Conservation (phyloP, 1,140 invertebrate species). For the Grapholita molesta region DNA sequence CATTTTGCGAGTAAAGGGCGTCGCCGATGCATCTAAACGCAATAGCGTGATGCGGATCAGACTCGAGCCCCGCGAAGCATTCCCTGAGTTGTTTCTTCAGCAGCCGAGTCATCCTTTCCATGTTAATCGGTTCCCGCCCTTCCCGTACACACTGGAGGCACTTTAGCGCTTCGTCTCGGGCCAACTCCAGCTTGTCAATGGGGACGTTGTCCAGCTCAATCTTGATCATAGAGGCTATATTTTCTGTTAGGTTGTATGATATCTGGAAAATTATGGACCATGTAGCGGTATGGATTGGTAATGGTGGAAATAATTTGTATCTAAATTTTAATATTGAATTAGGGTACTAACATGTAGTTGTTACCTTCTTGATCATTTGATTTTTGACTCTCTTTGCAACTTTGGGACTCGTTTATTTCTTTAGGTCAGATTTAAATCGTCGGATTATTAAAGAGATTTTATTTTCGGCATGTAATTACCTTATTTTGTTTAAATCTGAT, state of each 20-base stretch:
- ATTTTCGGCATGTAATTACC: no score
- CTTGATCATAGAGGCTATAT: constrained; percentile 83
- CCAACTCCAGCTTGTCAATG: constrained; percentile 80
- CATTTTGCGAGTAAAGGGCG: constrained; percentile 87
- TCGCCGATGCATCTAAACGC: constrained; percentile 89
- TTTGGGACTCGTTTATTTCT: no score
- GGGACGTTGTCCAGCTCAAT: constrained; percentile 90
- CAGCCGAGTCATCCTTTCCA: constrained; percentile 85
- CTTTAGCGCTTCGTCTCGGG: constrained; percentile 81
- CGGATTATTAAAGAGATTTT: no score
- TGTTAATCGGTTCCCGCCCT: constrained; percentile 82
- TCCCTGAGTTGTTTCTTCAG: constrained; percentile 86
- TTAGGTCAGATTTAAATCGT: no score
- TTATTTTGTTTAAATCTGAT: no score
- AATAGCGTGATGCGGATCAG: constrained; percentile 85
- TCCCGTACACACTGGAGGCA: constrained; percentile 74
- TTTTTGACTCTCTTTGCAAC: no score
- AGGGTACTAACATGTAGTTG: no score
- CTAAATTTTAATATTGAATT: no score
- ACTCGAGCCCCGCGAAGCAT: constrained; percentile 85
- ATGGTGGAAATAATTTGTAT: no score
- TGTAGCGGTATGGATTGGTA: no score
- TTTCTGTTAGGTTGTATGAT: constrained; percentile 83
- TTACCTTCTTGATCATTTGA: no score
- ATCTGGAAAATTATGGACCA: constrained; percentile 77